Evolutionary conservation across 2,888 invertebrate species (phyloP), one percentile per base, ranked within the genome.

Genomic region (Agrotis exclamationis): DNA sequence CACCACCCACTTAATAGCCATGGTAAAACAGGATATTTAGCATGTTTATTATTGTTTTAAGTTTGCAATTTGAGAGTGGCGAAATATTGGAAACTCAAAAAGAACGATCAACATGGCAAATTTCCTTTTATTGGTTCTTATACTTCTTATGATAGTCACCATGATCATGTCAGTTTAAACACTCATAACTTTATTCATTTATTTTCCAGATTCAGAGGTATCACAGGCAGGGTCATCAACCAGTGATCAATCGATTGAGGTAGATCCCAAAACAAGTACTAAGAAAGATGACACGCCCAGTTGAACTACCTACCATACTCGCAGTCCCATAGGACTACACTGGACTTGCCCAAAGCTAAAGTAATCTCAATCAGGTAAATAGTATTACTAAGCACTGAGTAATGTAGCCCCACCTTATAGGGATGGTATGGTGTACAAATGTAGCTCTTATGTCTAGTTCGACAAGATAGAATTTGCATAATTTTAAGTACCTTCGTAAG

Each of bases 361-460:
- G 95, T 94, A 95, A 95, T 95, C 95, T 95, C 95, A 95, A 89
- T 87, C 91, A 91, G 91, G 91, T 93, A 94, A 80, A 83, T 92
- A 93, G 90, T 92, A 92, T 93, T 93, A 92, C 89, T 90, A 90
- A 89, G 92, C 91, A 93, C 91, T 91, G 92, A 92, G 86, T 89
- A 89, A 88, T 85, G 88, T 90, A 89, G 87, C 88, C 89, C 87
- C 90, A 88, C 90, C 91, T 87, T 86, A 84, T 87, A 86, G 85
- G 85, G 84, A 85, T 74, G 88, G 91, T 86, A 87, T 85, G 87
- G 86, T 89, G 90, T 89, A 90, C 87, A 89, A 89, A 88, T 85
- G 79, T 89, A 90, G 88, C 84, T 87, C 82, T 79, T 86, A 86
- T 85, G 81, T 86, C 71, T 80, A 82, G 77, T 73, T 71, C 53